These are phyloP conservation scores for Ovibos moschatus DNA, from an alignment of 2,113 vertebrate genomes.

Conservation along the genomic window DNA sequence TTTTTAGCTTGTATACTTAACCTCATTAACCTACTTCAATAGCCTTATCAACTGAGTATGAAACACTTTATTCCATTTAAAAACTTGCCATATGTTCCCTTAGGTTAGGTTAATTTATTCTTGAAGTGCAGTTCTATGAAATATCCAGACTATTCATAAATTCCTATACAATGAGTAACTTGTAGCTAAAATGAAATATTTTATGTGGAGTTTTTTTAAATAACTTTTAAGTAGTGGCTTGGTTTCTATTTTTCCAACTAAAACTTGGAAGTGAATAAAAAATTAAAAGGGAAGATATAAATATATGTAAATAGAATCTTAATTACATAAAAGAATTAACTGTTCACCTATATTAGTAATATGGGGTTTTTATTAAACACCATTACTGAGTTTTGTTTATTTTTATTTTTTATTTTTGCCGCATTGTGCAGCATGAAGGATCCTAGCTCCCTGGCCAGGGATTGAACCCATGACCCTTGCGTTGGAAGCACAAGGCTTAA, in stretches of 20 bases:
- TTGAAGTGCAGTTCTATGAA: slow-evolving; percentile 49
- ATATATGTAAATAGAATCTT: slow-evolving; percentile 57
- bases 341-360: slow-evolving; percentile 67
- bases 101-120: slow-evolving; percentile 43
- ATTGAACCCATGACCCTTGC: not conserved
- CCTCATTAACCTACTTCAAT: not conserved
- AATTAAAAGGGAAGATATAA: slow-evolving; percentile 40
- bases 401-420: not conserved
- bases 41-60: slow-evolving; percentile 28
- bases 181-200: slow-evolving; percentile 37
- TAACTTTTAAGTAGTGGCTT: slow-evolving; percentile 48
- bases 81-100: slow-evolving; percentile 48
- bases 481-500: not conserved
- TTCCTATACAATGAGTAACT: slow-evolving; percentile 47
- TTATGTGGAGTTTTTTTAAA: slow-evolving; percentile 10
- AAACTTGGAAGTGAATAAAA: slow-evolving; percentile 61
- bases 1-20: slow-evolving; percentile 33
- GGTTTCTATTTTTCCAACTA: slow-evolving; percentile 54
- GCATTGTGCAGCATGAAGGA: not conserved
- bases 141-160: slow-evolving; percentile 49
- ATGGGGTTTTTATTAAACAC: slow-evolving; percentile 21
- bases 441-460: not conserved
- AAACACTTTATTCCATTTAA: slow-evolving; percentile 52
- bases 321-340: slow-evolving; percentile 27
- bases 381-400: not conserved